A percentile compares a stretch with the other conserved stretches of the same genome.
These are phyloP conservation scores for Polypedilum vanderplanki DNA, from an alignment of 1,140 invertebrate species.

Conservation along the genomic window DNA sequence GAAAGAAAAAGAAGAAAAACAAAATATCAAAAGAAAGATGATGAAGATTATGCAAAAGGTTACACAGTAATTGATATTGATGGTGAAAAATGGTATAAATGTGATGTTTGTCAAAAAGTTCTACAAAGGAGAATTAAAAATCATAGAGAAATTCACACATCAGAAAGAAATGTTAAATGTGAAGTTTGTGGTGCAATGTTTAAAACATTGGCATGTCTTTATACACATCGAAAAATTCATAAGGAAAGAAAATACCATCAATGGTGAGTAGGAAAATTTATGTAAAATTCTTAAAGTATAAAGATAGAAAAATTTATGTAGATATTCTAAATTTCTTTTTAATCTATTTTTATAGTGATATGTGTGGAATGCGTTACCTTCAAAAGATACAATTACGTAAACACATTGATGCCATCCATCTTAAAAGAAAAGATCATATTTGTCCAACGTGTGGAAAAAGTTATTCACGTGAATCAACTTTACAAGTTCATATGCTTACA, in stretches of 20 bases:
- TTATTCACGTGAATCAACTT: constrained; percentile 5
- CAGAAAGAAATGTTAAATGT: background rate
- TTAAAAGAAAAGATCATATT: background rate
- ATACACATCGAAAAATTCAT: background rate
- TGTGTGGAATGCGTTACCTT: background rate
- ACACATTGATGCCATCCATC: background rate
- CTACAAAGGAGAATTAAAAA: background rate
- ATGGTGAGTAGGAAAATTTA: background rate
- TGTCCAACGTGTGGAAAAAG: background rate
- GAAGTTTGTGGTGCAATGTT: background rate
- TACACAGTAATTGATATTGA: background rate
- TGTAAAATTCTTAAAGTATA: too few species aligned
- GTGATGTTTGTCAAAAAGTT: background rate
- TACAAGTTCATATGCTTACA: background rate
- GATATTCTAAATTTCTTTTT: background rate
- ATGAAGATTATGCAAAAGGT: background rate
- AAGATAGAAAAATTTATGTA: too few species aligned
- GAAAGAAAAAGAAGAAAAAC: background rate
- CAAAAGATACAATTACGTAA: background rate
- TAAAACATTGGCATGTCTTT: background rate
- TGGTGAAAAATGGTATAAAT: background rate
- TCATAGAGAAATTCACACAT: constrained; percentile 12
- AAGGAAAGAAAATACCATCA: background rate
- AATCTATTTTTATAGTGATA: background rate
- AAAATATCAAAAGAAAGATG: background rate